These are phyloP conservation scores for Pantherophis guttatus DNA, from an alignment of 2,113 vertebrate genomes.

Conservation along the genomic window DNA sequence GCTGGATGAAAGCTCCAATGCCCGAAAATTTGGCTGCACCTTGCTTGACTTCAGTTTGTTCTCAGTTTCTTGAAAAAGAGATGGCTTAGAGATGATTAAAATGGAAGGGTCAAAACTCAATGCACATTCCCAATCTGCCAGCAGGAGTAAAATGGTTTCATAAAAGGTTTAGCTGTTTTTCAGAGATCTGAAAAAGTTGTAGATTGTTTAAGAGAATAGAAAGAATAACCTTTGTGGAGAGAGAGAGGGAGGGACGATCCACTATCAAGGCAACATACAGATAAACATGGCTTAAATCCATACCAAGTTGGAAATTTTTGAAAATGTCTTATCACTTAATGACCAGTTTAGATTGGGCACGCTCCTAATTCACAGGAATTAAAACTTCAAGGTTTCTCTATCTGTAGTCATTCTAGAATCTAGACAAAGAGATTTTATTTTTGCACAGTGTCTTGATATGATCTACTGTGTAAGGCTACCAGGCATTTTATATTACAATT, in stretches of 20 bases:
- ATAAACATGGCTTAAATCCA: not conserved
- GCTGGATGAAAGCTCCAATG: not conserved
- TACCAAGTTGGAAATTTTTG: not conserved
- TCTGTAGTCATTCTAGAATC: not conserved
- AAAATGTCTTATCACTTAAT: not conserved
- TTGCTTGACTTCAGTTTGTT: not conserved
- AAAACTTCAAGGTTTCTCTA: not conserved
- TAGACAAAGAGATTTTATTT: not conserved
- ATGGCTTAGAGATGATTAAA: not conserved
- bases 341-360: not conserved
- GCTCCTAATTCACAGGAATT: not conserved
- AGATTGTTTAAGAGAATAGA: not conserved
- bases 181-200: not conserved
- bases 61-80: not conserved
- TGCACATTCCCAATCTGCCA: not conserved
- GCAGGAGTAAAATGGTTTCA: not conserved
- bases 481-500: not conserved
- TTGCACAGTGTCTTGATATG: not conserved
- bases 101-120: not conserved
- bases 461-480: not conserved
- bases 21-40: not conserved
- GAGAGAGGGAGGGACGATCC: not conserved
- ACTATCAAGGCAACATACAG: not conserved
- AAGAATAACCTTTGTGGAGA: not conserved
- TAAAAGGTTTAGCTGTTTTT: not conserved